These are phyloP conservation scores for Leptinotarsa haldemani DNA, from an alignment of 2,888 invertebrate species.

Conservation along the genomic window DNA sequence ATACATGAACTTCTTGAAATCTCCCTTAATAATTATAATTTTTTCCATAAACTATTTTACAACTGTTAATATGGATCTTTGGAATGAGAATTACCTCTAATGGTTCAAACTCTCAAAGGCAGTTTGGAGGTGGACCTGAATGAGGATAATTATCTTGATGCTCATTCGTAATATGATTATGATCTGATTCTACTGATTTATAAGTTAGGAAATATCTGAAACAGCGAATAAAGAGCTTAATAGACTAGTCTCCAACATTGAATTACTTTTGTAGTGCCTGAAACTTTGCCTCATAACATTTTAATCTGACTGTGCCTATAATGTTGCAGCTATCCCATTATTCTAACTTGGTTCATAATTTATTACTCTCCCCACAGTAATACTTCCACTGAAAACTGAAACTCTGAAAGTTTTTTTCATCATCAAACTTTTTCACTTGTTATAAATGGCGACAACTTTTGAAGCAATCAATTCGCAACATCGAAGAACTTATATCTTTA, in stretches of 20 bases:
- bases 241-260: background rate
- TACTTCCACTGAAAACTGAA: conserved; percentile 29
- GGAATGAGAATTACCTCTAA: no score
- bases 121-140: no score
- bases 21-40: no score
- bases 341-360: conserved; percentile 42
- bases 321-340: conserved; percentile 30
- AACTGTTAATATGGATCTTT: no score
- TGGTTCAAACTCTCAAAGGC: no score
- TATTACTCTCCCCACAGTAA: conserved; percentile 22
- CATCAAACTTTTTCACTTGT: conserved; percentile 39
- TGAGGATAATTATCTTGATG: no score
- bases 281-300: conserved; percentile 12
- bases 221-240: no score
- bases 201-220: background rate
- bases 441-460: conserved; percentile 49
- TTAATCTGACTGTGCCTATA: conserved; percentile 22
- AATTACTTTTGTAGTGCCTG: conserved; percentile 9
- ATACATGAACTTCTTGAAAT: no score
- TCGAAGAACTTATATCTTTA: conserved; percentile 40
- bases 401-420: conserved; percentile 39
- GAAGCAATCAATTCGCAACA: conserved; percentile 48
- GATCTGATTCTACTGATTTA: background rate
- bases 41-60: no score
- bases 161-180: no score